A percentile compares a stretch with the other conserved stretches of the same genome.
Conservation (phyloP, 2,113 vertebrate species). For the Dascyllus trimaculatus region DNA sequence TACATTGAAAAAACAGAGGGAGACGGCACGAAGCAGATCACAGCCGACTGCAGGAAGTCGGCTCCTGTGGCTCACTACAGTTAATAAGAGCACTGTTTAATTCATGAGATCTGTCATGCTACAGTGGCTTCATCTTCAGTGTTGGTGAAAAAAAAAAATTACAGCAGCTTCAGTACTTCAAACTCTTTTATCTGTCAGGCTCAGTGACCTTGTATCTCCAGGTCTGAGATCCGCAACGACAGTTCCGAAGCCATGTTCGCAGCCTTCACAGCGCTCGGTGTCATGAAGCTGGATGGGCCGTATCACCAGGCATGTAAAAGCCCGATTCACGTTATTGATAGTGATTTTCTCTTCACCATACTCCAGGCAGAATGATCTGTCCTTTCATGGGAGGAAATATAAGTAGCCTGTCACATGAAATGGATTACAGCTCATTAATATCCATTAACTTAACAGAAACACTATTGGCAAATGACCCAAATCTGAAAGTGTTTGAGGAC, state of each 20-base stretch:
- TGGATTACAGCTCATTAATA: slow-evolving; percentile 73
- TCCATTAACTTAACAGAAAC: slow-evolving; percentile 57
- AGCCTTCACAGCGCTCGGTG: not conserved
- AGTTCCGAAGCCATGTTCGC: slow-evolving; percentile 9
- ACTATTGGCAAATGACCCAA: slow-evolving; percentile 57
- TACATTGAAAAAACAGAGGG: slow-evolving; percentile 20
- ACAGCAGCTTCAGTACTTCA: slow-evolving; percentile 55
- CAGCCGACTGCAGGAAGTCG: slow-evolving; percentile 41
- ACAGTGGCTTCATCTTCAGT: slow-evolving; percentile 66
- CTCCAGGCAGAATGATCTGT: slow-evolving; percentile 15
- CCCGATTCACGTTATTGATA: slow-evolving; percentile 33
- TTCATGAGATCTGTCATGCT: slow-evolving; percentile 78
- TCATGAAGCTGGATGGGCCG: slow-evolving; percentile 10
- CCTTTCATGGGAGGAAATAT: slow-evolving; percentile 25
- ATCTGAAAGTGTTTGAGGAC: slow-evolving; percentile 54
- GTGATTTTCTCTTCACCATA: slow-evolving; percentile 24
- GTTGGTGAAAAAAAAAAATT: slow-evolving; percentile 28
- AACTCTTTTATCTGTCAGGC: slow-evolving; percentile 54
- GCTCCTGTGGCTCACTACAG: slow-evolving; percentile 53
- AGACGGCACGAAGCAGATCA: slow-evolving; percentile 41
- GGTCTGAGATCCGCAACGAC: slow-evolving; percentile 32
- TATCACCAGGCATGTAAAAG: slow-evolving; percentile 5
- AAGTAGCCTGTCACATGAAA: slow-evolving; percentile 58
- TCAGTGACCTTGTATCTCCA: slow-evolving; percentile 52
- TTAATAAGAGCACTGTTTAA: slow-evolving; percentile 80